Conservation (phyloP, 2,888 invertebrate genomes). For the Microdon myrmicae region DNA sequence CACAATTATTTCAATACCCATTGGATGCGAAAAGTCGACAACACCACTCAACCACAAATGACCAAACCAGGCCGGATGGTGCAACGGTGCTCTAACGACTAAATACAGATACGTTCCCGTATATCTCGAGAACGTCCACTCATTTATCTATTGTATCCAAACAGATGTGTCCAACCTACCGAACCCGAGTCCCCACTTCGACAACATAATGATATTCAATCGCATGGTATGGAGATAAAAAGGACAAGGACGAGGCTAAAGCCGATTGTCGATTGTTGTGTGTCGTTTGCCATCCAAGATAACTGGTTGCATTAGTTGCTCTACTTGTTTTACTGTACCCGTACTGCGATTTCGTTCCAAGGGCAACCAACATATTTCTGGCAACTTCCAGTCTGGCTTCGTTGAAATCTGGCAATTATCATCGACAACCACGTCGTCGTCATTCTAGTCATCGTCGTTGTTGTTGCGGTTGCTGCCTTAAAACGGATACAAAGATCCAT, state of each 20-base stretch:
- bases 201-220: slow-evolving; percentile 41
- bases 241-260: slow-evolving; percentile 16
- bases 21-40: slow-evolving; percentile 43
- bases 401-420: slow-evolving; percentile 20
- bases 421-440: slow-evolving; percentile 22
- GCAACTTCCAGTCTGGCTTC: slow-evolving; percentile 32
- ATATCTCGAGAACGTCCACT: slow-evolving; percentile 12
- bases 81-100: slow-evolving; percentile 29
- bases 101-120: slow-evolving; percentile 5
- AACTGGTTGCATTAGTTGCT: slow-evolving; percentile 31
- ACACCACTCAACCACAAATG: slow-evolving; percentile 38
- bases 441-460: no score
- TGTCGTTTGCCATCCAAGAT: no score
- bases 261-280: slow-evolving; percentile 1
- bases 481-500: slow-evolving; percentile 16
- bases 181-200: background rate
- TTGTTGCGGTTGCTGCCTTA: no score
- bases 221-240: slow-evolving; percentile 7
- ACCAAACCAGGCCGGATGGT: slow-evolving; percentile 17
- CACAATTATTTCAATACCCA: slow-evolving; percentile 25
- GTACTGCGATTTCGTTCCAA: slow-evolving; percentile 34
- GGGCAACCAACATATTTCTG: slow-evolving; percentile 32
- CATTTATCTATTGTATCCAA: slow-evolving; percentile 8
- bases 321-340: slow-evolving; percentile 23
- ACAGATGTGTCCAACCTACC: slow-evolving; percentile 12